Evolutionary conservation across 2,797 vertebrate species (phyloP), one percentile per base, ranked within the genome.

Genomic region (Myiotriccus ornatus): DNA sequence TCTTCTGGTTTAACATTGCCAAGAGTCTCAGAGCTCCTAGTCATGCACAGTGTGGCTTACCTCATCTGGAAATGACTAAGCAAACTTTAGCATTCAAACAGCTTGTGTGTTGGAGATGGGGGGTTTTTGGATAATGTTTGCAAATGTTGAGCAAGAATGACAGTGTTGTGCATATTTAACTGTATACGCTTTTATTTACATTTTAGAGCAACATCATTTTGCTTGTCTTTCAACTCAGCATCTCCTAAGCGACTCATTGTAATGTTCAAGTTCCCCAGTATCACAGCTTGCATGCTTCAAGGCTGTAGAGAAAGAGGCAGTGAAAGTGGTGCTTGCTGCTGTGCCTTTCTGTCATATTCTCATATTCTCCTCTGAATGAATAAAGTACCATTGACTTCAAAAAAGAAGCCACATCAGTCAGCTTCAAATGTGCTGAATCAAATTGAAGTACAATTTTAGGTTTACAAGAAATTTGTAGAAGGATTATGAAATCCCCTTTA

Each of bases 41-140:
- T 76, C 67, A 27, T 13, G 68, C 30, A 49, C 53, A 25, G 44
- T 12, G 53, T 53, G 49, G 34, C 44, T 84, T 80, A 90, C 32
- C 46, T 90, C 85, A 57, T 71, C 69, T 86, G 27, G 44, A 85
- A 90, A 93, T 90, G 80, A 94, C 69, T 90, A 53, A 95, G 77
- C 69, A 93, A 86, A 67, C 49, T 43, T n/a, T 60, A 81, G 35
- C 57, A 22, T 46, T 77, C 73, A 39, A 60, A 83, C 7, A 53
- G 10, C 7, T 34, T 17, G 0, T 39, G 22, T 56, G 14, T 8
- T 68, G 41, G 17, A 59, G 22, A 30, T 75, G 60, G 43, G 19
- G 30, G 7, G 0, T 4, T n/a, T 74, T 60, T 41, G 15, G 34
- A 39, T 64, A 49, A 67, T 10, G 10, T 19, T 68, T 71, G 43